Evolutionary conservation across 2,113 vertebrate genomes (phyloP).

Genomic region (Natator depressus): DNA sequence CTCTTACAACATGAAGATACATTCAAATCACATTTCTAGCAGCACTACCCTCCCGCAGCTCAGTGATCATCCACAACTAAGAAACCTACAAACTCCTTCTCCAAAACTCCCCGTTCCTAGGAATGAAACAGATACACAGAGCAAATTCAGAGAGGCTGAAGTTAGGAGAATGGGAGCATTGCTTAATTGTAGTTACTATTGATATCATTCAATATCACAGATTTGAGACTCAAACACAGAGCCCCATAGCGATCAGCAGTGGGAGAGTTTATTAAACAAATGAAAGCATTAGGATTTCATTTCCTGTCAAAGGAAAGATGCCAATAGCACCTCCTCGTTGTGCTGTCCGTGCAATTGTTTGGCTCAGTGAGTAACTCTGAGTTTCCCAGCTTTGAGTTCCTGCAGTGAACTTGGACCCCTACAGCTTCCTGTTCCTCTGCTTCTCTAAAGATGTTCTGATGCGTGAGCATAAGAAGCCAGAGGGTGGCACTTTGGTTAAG

Average conservation of each 20-base stretch:
- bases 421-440: neutral
- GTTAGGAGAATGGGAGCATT: accelerated
- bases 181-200: too few relatives aligned
- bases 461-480: neutral
- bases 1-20: neutral
- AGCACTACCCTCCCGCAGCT: neutral
- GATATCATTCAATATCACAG: accelerated
- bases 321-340: neutral
- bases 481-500: neutral
- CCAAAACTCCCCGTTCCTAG: neutral
- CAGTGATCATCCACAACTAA: neutral
- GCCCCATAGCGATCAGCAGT: neutral
- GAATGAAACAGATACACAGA: neutral
- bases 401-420: neutral
- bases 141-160: neutral
- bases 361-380: neutral
- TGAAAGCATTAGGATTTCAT: neutral
- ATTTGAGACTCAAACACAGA: accelerated
- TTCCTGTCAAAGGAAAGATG: neutral
- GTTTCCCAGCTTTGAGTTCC: neutral
- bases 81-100: accelerated
- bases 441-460: neutral
- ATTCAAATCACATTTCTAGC: accelerated
- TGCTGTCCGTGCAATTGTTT: accelerated
- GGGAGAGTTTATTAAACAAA: neutral